Conservation (phyloP, 2,113 vertebrate genomes). For the Ictalurus furcatus region DNA sequence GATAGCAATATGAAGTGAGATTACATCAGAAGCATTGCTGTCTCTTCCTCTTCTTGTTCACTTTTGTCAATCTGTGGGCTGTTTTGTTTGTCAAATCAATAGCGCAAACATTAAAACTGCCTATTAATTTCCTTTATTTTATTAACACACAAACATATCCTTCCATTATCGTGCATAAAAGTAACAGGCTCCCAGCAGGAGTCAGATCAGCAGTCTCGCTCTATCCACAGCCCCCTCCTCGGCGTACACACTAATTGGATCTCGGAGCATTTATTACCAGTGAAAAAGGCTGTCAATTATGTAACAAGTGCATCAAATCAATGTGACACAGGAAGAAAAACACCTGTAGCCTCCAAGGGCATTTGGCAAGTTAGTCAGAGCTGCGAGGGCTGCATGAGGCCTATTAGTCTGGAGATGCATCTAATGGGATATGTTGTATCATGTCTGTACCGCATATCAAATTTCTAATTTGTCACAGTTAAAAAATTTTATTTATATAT, state of each 20-base stretch:
- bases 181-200: slow-evolving; percentile 54
- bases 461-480: slow-evolving; percentile 19
- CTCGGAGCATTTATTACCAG: slow-evolving; percentile 65
- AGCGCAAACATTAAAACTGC: slow-evolving; percentile 17
- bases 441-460: background rate
- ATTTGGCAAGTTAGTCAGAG: slow-evolving; percentile 20
- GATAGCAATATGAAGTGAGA: background rate
- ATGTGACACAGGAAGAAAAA: slow-evolving; percentile 14
- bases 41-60: background rate
- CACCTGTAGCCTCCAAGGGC: slow-evolving; percentile 25
- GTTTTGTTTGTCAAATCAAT: background rate
- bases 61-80: background rate
- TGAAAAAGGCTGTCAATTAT: slow-evolving; percentile 68
- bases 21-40: background rate
- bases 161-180: slow-evolving; percentile 51
- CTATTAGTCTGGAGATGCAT: slow-evolving; percentile 24
- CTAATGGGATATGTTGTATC: background rate
- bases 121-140: slow-evolving; percentile 23
- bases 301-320: slow-evolving; percentile 54
- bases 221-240: slow-evolving; percentile 38
- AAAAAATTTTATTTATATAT: background rate
- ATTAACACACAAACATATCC: slow-evolving; percentile 32
- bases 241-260: slow-evolving; percentile 55
- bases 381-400: background rate
- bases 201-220: slow-evolving; percentile 59